A percentile compares a stretch with the other conserved stretches of the same genome.
Conservation (phyloP, 2,113 vertebrate species). For the Toxostoma redivivum region DNA sequence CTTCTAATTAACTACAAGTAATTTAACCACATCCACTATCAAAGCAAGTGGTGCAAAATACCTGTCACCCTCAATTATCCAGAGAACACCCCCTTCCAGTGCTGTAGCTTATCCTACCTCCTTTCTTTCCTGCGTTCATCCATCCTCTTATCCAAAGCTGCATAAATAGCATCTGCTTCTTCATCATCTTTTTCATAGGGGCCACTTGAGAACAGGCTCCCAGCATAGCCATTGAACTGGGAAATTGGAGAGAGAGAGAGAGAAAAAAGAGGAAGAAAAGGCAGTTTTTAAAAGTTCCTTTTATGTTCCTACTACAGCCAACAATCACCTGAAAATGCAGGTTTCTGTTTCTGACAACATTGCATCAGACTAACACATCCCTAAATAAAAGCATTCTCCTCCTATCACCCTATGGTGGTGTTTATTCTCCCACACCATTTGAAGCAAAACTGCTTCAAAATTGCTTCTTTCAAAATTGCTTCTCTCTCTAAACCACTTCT, state of each 20-base stretch:
- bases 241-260: not conserved
- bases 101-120: constrained; percentile 68
- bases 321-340: not conserved
- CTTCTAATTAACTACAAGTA: not conserved
- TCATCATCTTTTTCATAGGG: constrained; percentile 98
- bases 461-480: not conserved
- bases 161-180: constrained; percentile 96
- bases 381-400: not conserved
- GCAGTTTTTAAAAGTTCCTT: not conserved
- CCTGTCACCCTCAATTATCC: not conserved
- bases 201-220: constrained; percentile 95
- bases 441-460: not conserved
- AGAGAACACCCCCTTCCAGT: not conserved
- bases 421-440: not conserved
- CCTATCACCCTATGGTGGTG: not conserved
- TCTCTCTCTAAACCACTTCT: not conserved
- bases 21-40: not conserved
- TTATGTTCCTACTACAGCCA: not conserved
- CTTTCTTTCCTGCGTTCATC: constrained; percentile 97
- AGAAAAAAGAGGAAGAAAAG: rapidly evolving
- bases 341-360: rapidly evolving
- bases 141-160: constrained; percentile 96
- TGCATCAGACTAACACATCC: not conserved
- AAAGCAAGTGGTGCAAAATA: not conserved
- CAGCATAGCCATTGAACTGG: constrained; percentile 97